These are phyloP conservation scores for Strigamia crassipes DNA, from an alignment of 2,888 invertebrate genomes.

Conservation along the genomic window DNA sequence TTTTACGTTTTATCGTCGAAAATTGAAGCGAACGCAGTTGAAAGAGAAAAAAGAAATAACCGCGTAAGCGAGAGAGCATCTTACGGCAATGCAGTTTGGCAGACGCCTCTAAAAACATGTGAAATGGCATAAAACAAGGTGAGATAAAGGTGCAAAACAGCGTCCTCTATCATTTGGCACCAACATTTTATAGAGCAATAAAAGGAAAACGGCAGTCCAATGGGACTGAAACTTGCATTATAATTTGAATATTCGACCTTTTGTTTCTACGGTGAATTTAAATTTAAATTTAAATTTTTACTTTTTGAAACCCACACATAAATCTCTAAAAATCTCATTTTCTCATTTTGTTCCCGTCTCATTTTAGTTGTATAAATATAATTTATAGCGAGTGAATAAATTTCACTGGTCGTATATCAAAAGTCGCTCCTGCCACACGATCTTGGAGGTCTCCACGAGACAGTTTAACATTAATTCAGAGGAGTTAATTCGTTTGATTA, in stretches of 20 bases:
- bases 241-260: background rate
- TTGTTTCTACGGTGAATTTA: too few species aligned
- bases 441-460: background rate
- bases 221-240: background rate
- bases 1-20: constrained; percentile 21
- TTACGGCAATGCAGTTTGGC: constrained; percentile 16
- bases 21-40: constrained; percentile 17
- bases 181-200: constrained; percentile 6
- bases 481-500: background rate
- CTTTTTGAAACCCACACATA: too few species aligned
- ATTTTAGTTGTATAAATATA: background rate
- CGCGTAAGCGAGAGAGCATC: background rate
- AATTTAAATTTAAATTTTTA: too few species aligned
- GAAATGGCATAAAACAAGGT: constrained; percentile 16
- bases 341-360: background rate
- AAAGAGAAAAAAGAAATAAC: constrained; percentile 12
- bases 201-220: background rate
- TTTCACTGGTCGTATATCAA: background rate
- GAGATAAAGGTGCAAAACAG: constrained; percentile 16
- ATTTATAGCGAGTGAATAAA: constrained; percentile 16
- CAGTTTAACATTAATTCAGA: background rate
- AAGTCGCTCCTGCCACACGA: background rate
- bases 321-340: background rate
- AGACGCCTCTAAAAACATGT: constrained; percentile 16
- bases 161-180: constrained; percentile 12